These are phyloP conservation scores for Halocynthia roretzi DNA, from an alignment of 23 tunicate genomes.

Conservation along the genomic window DNA sequence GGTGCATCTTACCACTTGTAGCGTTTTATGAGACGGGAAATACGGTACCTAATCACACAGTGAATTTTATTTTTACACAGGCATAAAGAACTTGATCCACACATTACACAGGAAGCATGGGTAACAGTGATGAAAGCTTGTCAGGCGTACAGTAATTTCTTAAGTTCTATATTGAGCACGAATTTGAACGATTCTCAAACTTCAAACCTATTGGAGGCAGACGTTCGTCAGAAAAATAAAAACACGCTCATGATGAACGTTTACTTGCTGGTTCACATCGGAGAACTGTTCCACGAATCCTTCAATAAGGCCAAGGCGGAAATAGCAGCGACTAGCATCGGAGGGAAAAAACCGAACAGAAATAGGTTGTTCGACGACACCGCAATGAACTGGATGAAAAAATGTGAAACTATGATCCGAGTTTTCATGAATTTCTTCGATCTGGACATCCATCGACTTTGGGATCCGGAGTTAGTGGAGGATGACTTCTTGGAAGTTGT, in stretches of 20 bases:
- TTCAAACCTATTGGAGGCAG: conserved; percentile 5
- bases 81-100: conserved; percentile 33
- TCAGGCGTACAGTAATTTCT: conserved; percentile 31
- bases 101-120: conserved; percentile 53
- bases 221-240: conserved; percentile 8
- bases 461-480: conserved; percentile 65
- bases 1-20: no score
- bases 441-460: conserved; percentile 70
- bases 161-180: conserved; percentile 21
- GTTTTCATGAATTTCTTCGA: conserved; percentile 78
- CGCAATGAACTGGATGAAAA: conserved; percentile 48
- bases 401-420: conserved; percentile 50
- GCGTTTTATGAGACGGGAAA: no score
- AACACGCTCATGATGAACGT: conserved; percentile 56
- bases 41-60: no score
- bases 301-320: conserved; percentile 20
- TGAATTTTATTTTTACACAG: neutral
- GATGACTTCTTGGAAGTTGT: conserved; percentile 77
- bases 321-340: conserved; percentile 16
- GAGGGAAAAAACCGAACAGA: conserved; percentile 31
- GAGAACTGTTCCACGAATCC: conserved; percentile 26
- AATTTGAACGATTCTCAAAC: neutral
- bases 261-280: conserved; percentile 63
- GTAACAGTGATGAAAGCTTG: conserved; percentile 40
- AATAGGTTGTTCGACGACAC: no score